A percentile compares a stretch with the other conserved stretches of the same genome.
phyloP scores from a whole-genome alignment of 2,113 vertebrate species.

The Cyanocitta stelleri region DNA sequence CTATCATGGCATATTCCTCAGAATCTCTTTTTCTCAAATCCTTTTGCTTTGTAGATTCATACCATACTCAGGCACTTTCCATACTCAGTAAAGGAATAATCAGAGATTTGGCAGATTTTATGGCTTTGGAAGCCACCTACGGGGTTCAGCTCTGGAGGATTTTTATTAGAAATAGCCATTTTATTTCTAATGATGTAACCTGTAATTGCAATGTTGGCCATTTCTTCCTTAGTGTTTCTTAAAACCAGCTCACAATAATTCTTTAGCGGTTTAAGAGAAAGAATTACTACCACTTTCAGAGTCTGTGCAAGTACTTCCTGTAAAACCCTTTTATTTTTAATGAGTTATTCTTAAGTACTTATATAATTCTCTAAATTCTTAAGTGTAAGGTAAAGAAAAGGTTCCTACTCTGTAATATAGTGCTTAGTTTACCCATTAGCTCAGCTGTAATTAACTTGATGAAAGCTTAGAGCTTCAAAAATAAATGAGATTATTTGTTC shows the following conservation, averaged over 20 bases:
- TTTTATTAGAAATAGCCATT: not conserved
- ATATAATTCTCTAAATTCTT: conserved; percentile 55
- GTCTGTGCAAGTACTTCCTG: not conserved
- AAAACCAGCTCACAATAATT: not conserved
- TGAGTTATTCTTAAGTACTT: conserved; percentile 47
- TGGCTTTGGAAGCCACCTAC: not conserved
- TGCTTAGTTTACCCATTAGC: conserved; percentile 60
- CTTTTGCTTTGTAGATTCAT: not conserved
- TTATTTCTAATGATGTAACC: not conserved
- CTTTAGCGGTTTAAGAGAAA: not conserved
- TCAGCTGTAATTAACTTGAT: conserved; percentile 68
- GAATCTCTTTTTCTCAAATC: not conserved
- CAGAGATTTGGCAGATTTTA: not conserved
- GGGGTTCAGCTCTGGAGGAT: not conserved
- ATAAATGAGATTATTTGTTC: conserved; percentile 80
- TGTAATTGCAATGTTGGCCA: not conserved
- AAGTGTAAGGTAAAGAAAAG: conserved; percentile 42
- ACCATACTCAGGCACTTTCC: not conserved
- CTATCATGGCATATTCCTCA: not conserved
- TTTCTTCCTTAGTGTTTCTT: not conserved
- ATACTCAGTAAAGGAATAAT: not conserved
- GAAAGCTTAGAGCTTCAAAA: conserved; percentile 66
- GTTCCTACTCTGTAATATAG: not conserved
- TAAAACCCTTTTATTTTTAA: conserved; percentile 43
- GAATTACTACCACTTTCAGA: conserved; percentile 9